Conservation (phyloP, 2,113 vertebrate species). For the Erpornis zantholeuca region DNA sequence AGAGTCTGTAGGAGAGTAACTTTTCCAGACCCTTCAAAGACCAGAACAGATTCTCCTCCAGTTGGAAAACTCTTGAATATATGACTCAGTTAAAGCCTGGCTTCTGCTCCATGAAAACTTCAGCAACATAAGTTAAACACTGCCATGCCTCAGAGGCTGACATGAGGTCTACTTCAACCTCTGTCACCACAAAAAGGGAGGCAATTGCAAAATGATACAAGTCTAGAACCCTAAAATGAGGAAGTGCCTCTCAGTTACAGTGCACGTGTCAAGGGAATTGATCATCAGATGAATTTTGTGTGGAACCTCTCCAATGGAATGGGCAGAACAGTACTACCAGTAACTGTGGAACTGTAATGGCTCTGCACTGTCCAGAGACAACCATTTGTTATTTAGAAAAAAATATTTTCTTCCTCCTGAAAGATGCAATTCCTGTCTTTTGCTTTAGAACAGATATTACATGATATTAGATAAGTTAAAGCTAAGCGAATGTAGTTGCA, state of each 20-base stretch:
- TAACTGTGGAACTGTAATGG: not conserved
- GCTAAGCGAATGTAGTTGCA: not conserved
- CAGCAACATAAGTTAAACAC: rapidly evolving
- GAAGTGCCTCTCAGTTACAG: not conserved
- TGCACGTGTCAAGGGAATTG: not conserved
- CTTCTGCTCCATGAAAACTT: not conserved
- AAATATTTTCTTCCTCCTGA: not conserved
- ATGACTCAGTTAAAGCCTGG: not conserved
- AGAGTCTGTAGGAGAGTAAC: not conserved
- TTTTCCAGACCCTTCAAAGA: not conserved
- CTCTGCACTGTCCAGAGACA: not conserved
- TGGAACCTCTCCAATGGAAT: not conserved
- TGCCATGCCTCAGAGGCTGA: not conserved
- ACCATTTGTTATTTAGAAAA: not conserved
- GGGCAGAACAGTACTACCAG: not conserved
- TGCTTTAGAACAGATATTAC: not conserved
- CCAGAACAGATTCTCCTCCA: not conserved
- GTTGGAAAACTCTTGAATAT: not conserved
- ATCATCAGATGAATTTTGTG: not conserved
- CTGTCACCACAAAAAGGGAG: not conserved
- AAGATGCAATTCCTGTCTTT: not conserved
- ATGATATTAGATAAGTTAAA: not conserved
- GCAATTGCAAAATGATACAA: not conserved
- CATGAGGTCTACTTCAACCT: not conserved
- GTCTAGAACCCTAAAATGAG: not conserved